phyloP scores from a whole-genome alignment of 2,113 vertebrate species.

The Pteropus alecto region DNA sequence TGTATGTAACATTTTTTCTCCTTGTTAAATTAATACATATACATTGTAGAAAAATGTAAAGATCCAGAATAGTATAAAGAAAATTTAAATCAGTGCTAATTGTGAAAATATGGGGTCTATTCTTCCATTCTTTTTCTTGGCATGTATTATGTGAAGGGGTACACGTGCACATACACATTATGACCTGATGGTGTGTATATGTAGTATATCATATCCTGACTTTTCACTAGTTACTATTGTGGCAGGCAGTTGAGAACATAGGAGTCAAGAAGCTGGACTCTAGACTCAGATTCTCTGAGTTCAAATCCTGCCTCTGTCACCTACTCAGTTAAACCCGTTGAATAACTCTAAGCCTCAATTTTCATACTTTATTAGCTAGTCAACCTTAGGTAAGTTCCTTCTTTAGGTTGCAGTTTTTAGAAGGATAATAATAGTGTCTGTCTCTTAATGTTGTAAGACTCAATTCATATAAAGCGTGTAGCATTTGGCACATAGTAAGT shows the following conservation, averaged over 20 bases:
- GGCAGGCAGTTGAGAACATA: neutral
- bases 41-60: neutral
- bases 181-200: neutral
- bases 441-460: neutral
- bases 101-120: neutral
- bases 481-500: neutral
- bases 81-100: slow-evolving; percentile 6
- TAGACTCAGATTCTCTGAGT: neutral
- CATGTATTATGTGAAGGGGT: neutral
- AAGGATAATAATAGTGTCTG: neutral
- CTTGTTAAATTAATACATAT: neutral
- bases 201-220: neutral
- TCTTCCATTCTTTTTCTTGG: neutral
- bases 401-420: neutral
- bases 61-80: neutral
- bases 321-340: neutral
- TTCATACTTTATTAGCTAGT: neutral
- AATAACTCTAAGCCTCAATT: neutral
- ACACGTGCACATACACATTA: neutral
- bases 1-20: neutral
- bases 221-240: neutral
- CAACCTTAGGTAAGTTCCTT: neutral
- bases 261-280: neutral
- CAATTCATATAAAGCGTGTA: neutral
- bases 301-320: neutral